Base-by-base conservation (phyloP, 2,888 invertebrate species). In the Folsomia manolachei region DNA sequence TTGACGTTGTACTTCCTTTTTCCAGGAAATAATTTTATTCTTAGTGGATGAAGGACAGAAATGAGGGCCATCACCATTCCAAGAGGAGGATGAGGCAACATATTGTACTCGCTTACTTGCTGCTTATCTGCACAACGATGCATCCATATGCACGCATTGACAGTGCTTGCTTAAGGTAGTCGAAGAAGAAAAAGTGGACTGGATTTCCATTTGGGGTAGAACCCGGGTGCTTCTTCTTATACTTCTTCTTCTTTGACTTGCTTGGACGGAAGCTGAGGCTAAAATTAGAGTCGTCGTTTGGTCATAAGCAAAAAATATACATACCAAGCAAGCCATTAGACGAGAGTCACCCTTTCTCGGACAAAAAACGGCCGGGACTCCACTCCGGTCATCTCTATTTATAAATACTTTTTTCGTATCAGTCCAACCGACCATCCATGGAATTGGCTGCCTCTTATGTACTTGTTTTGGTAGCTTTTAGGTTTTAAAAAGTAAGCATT, bases 341-440 rank as follows among this genome's bases (percentile, higher is more conserved):
- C 11, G 24, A 66, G 65, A 66, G 65, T 66, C 65, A 66, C 65
- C 65, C 65, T 66, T 66, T 66, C 65, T 66, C 65, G 65, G 65
- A 66, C 65, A 66, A 66, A 66, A 64, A 66, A 66, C 56, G 56
- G 56, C 56, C 19, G 56, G 56, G 56, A 56, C 56, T n/a, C 19
- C 56, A 19, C 56, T 56, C 56, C 56, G 56, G 56, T 56, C 56
- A 56, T 18, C 56, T 56, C 56, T 56, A 56, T 56, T 56, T 56
- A 56, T 51, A 51, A 51, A 51, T 56, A 19, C 39, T 39, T 39
- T 14, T 39, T 14, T 39, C 39, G 39, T 4, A 39, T 39, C 39
- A 39, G 39, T 39, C 39, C 39, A 39, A 39, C 39, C 39, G 14
- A 39, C 39, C 39, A 4, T 39, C 39, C 39, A 14, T 14, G 4